Percentiles rank a stretch among this genome's conserved stretches.
Conservation (phyloP, 1,140 invertebrate genomes). For the Lutraria rhynchaena region DNA sequence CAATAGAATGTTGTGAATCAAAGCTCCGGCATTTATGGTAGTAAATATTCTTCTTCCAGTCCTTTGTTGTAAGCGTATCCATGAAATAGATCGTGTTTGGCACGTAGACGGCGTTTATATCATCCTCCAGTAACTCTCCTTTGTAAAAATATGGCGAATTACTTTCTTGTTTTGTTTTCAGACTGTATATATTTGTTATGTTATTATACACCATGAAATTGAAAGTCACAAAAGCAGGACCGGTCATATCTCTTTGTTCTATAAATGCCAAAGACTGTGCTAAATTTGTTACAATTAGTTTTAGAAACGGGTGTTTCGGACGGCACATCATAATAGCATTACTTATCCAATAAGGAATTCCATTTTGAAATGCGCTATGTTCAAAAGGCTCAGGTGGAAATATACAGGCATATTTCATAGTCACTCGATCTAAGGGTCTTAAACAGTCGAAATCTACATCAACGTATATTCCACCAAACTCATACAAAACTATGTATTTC, state of each 20-base stretch:
- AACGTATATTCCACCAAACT: slow-evolving; percentile 75
- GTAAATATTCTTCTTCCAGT: slow-evolving; percentile 48
- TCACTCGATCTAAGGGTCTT: slow-evolving; percentile 62
- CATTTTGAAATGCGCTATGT: slow-evolving; percentile 67
- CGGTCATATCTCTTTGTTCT: not conserved
- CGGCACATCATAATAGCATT: slow-evolving; percentile 76
- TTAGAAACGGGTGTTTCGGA: slow-evolving; percentile 72
- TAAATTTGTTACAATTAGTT: slow-evolving; percentile 66
- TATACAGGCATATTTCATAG: slow-evolving; percentile 69
- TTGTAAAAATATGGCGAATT: slow-evolving; percentile 53
- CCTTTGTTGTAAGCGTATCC: slow-evolving; percentile 35
- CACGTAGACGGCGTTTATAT: slow-evolving; percentile 62
- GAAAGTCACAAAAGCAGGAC: slow-evolving; percentile 30
- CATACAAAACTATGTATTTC: slow-evolving; percentile 73
- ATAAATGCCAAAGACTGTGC: slow-evolving; percentile 61
- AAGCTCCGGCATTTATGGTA: slow-evolving; percentile 44
- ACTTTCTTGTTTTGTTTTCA: not conserved
- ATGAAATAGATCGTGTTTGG: slow-evolving; percentile 73
- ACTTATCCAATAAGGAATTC: slow-evolving; percentile 65
- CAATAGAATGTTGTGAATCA: slow-evolving; percentile 38
- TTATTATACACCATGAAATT: slow-evolving; percentile 64
- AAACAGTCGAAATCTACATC: slow-evolving; percentile 74
- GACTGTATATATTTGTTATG: slow-evolving; percentile 23
- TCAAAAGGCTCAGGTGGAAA: slow-evolving; percentile 74
- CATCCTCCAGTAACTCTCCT: slow-evolving; percentile 27